Base-by-base conservation (phyloP, 2,888 invertebrate species). In the Ectropis crepuscularia region DNA sequence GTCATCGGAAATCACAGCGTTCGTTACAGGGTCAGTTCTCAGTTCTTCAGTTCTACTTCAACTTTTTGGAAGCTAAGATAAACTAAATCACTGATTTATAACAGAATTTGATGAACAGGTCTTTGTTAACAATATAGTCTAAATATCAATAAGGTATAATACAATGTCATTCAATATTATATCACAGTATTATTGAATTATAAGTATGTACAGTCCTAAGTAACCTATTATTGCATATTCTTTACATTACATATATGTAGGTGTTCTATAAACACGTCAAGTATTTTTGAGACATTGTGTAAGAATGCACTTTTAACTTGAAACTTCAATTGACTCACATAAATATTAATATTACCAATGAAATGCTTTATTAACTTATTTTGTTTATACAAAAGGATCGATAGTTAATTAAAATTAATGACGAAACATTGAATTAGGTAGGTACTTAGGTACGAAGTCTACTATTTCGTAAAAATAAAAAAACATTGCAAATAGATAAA, bases 141-240 rank as follows among this genome's bases (percentile, higher is more conserved):
- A 72, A 69, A 73, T 75, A 76, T 68, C 68, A 64, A 71, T 76
- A 76, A 74, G 69, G 47, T 39, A 41, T 47, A 67, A 65, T 69
- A 73, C 72, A 78, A 73, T 80, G 80, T 80, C 80, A 80, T 80
- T 80, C 78, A 74, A 73, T 76, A 73, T 70, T 75, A 80, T 80
- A 80, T 80, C 81, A 80, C 80, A 80, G 79, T 76, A 78, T 78
- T 78, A 78, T 74, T 78, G 72, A 70, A 70, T 74, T 74, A 74
- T 73, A 50, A 9, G 49, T 74, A 73, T 74, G 72, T 64, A 80
- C 74, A 76, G 74, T 80, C 69, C 16, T 28, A 58, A 67, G 63
- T 66, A 68, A 66, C 46, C 55, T 59, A 67, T 70, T 68, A 69
- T 71, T 74, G 70, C 70, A 50, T 64, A 61, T 12, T 48, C 12